Conservation (phyloP, 92 coral and sea anemone genomes). For the Ricordea florida region DNA sequence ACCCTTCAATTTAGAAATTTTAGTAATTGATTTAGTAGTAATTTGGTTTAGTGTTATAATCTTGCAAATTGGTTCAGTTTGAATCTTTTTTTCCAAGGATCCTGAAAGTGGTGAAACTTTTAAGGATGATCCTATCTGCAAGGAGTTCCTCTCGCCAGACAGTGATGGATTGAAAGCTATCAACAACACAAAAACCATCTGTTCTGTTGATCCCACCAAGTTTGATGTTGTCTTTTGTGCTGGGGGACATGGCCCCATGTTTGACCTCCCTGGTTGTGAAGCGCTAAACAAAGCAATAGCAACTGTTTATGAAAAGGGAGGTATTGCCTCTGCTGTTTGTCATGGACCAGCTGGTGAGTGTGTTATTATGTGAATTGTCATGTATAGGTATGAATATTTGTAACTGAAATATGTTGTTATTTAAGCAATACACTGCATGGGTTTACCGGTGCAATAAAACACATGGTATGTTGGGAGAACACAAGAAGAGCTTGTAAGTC, state of each 20-base stretch:
- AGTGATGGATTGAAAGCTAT: slow-evolving; percentile 32
- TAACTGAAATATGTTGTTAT: too few relatives aligned
- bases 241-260: slow-evolving; percentile 99
- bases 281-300: slow-evolving; percentile 66
- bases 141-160: slow-evolving; percentile 63
- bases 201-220: slow-evolving; percentile 47
- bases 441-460: too few relatives aligned
- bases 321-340: slow-evolving; percentile 86
- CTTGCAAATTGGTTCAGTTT: too few relatives aligned
- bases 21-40: too few relatives aligned
- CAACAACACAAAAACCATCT: slow-evolving; percentile 54
- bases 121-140: slow-evolving; percentile 71
- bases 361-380: neutral
- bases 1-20: too few relatives aligned
- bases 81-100: slow-evolving; percentile 50
- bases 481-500: too few relatives aligned
- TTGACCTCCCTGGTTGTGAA: slow-evolving; percentile 74
- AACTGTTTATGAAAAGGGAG: slow-evolving; percentile 87
- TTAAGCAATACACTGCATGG: too few relatives aligned
- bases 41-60: too few relatives aligned
- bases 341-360: slow-evolving; percentile 92
- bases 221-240: slow-evolving; percentile 78
- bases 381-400: too few relatives aligned
- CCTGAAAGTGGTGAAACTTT: slow-evolving; percentile 73
- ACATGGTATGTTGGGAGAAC: too few relatives aligned